Conservation (phyloP, 2,888 invertebrate genomes). For the Agonopterix alstromeriana region DNA sequence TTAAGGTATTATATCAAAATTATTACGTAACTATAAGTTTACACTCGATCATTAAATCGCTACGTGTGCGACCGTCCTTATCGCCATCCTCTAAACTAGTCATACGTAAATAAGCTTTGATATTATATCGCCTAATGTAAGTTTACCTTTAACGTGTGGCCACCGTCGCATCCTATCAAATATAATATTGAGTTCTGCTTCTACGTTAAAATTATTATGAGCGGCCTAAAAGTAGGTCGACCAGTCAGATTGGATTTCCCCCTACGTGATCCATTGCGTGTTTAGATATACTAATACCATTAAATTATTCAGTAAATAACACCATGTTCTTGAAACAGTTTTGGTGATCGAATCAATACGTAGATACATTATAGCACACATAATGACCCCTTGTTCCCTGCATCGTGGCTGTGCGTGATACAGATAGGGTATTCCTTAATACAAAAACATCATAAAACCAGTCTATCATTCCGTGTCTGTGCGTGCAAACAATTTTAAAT, state of each 20-base stretch:
- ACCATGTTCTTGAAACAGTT: conserved; percentile 49
- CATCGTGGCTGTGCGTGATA: conserved; percentile 60
- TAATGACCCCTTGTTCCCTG: conserved; percentile 45
- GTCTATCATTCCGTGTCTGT: conserved; percentile 47
- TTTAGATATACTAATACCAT: conserved; percentile 59
- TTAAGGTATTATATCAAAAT: conserved; percentile 55
- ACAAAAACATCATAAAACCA: conserved; percentile 44
- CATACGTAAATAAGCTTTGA: conserved; percentile 57
- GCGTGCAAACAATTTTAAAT: conserved; percentile 65
- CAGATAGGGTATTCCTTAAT: conserved; percentile 33
- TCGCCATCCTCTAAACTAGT: conserved; percentile 77
- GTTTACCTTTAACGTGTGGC: conserved; percentile 38
- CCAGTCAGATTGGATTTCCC: conserved; percentile 35
- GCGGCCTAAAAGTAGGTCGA: conserved; percentile 33
- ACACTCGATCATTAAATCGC: conserved; percentile 58
- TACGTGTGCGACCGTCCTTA: conserved; percentile 70
- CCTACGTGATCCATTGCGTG: conserved; percentile 52
- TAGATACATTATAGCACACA: conserved; percentile 25
- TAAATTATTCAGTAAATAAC: conserved; percentile 65
- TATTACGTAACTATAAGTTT: conserved; percentile 56
- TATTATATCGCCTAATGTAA: conserved; percentile 47
- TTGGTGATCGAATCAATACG: conserved; percentile 52
- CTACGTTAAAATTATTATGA: conserved; percentile 26
- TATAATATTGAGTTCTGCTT: background rate
- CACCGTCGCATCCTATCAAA: conserved; percentile 21